Base-by-base conservation (phyloP, 2,113 vertebrate genomes). In the Brachionichthys hirsutus region DNA sequence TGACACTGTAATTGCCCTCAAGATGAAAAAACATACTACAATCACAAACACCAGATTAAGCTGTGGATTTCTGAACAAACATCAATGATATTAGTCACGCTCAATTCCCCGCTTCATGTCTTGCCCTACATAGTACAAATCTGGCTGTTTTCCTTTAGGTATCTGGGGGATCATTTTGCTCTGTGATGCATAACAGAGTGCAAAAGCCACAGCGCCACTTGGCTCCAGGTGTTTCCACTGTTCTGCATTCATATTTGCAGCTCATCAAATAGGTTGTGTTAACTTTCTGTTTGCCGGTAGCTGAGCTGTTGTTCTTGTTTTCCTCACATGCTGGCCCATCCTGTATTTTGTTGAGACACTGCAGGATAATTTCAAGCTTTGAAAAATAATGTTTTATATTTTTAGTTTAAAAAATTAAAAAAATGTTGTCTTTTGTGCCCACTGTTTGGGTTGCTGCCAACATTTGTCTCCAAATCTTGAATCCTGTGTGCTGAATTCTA, bases 391-490 rank as follows among this genome's bases (percentile, higher is more conserved):
- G n/a, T n/a, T n/a, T 51, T 19, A 34, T 41, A 53, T 54, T 40
- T n/a, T 20, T 13, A 12, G 53, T 8, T 19, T 57, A 17, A 17
- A 54, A 86, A 66, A 75, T 62, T 2, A 70, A 44, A 50, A 54
- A 74, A 64, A 34, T 58, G 66, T 54, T 44, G 49, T 35, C 61
- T 81, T 84, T 82, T 84, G 45, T 66, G 54, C 38, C 19, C 50
- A 19, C 18, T 62, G 47, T 80, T 80, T 80, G 68, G 64, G 67
- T 80, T 78, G 77, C 55, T 19, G 46, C 67, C 73, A 67, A 79
- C 85, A 87, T 89, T 77, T 80, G 73, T 63, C 69, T 74, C 64
- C 47, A 67, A 68, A 78, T 70, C 73, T 59, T 40, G 81, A 79
- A 81, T 87, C 73, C 73, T 53, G 61, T 54, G 41, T 30, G 58